These are phyloP conservation scores for Eospalax fontanierii DNA, from an alignment of 2,797 vertebrate species.

Conservation along the genomic window DNA sequence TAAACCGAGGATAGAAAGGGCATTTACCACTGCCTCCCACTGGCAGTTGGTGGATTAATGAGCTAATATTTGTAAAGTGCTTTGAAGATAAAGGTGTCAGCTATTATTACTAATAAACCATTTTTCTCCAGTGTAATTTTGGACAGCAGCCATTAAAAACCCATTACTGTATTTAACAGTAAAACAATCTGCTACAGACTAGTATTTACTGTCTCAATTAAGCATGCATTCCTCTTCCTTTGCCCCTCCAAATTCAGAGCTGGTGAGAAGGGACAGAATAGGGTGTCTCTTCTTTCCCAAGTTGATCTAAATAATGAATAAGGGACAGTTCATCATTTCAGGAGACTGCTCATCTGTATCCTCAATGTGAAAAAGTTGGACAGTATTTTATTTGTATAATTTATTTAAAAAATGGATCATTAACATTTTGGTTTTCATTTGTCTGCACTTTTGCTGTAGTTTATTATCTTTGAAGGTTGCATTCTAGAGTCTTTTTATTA, in stretches of 20 bases:
- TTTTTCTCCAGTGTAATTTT: constrained; percentile 76
- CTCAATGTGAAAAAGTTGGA: neutral
- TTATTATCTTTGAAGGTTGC: neutral
- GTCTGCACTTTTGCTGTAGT: neutral
- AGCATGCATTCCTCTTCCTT: neutral
- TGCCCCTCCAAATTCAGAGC: neutral
- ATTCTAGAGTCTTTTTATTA: neutral
- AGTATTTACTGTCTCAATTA: constrained; percentile 70
- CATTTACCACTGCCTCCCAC: neutral
- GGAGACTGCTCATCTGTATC: neutral
- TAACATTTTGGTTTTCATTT: neutral
- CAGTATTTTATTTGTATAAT: neutral
- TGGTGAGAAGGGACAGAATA: neutral
- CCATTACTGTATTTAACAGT: constrained; percentile 79
- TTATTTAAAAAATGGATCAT: neutral
- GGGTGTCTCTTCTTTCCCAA: neutral
- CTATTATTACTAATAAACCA: constrained; percentile 81
- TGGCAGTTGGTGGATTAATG: constrained; percentile 70
- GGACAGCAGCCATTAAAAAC: constrained; percentile 80
- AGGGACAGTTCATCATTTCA: neutral
- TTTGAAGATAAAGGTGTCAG: constrained; percentile 77
- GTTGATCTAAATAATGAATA: neutral
- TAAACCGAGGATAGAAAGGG: neutral
- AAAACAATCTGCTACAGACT: constrained; percentile 58
- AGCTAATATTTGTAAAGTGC: constrained; percentile 75